phyloP scores from a whole-genome alignment of 2,888 invertebrate genomes.

The Stenolophus ochropezus region DNA sequence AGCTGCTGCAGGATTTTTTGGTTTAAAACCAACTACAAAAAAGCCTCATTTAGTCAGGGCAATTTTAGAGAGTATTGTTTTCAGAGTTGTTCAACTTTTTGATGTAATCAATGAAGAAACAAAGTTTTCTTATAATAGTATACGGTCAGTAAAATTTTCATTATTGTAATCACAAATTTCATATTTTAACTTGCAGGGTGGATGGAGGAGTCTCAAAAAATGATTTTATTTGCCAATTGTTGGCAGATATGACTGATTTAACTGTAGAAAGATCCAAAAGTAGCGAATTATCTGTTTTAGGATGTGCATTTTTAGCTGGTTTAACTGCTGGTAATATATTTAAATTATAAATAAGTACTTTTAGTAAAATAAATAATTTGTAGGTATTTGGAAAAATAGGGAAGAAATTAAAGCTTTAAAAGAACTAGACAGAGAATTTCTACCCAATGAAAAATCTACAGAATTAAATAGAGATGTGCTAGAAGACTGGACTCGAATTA shows the following conservation, averaged over 20 bases:
- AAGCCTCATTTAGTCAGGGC: constrained; percentile 89
- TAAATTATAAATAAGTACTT: neutral
- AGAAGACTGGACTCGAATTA: constrained; percentile 76
- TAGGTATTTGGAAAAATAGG: constrained; percentile 84
- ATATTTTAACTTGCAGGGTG: constrained; percentile 76
- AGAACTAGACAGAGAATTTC: constrained; percentile 78
- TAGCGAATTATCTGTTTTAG: constrained; percentile 89
- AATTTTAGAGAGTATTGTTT: constrained; percentile 89
- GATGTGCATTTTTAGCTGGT: constrained; percentile 91
- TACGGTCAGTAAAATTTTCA: constrained; percentile 80
- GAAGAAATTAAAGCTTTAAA: constrained; percentile 79
- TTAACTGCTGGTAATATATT: constrained; percentile 79
- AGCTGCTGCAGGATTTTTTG: constrained; percentile 90
- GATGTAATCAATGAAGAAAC: constrained; percentile 84
- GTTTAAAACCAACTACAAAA: constrained; percentile 82
- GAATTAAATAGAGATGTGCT: constrained; percentile 69
- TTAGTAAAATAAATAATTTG: neutral
- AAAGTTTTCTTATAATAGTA: constrained; percentile 75
- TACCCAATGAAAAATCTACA: constrained; percentile 71
- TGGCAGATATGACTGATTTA: constrained; percentile 88
- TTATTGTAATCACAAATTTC: neutral
- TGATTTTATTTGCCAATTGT: constrained; percentile 91
- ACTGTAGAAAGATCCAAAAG: constrained; percentile 84
- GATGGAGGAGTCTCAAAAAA: constrained; percentile 98
- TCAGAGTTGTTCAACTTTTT: constrained; percentile 86